phyloP scores from a whole-genome alignment of 2,797 vertebrate genomes.

The Propithecus perrieri region DNA sequence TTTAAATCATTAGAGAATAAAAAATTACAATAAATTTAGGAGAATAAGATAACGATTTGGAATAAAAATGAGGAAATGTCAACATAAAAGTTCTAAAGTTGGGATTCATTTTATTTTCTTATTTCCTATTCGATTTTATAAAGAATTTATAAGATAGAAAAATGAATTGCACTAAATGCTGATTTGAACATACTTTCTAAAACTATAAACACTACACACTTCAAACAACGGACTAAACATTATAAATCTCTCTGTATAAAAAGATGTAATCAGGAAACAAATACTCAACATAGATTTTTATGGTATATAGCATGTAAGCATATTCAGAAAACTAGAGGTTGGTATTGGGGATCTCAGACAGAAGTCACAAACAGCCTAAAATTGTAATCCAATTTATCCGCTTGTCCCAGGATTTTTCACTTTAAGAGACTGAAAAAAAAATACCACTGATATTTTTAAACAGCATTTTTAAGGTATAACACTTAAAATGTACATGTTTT shows the following conservation, averaged over 20 bases:
- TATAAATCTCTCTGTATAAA: not conserved
- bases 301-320: not conserved
- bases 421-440: not conserved
- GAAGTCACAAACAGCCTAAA: not conserved
- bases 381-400: not conserved
- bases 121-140: not conserved
- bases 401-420: not conserved
- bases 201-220: not conserved
- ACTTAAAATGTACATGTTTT: not conserved
- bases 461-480: not conserved
- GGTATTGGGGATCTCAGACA: not conserved
- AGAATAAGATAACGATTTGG: not conserved
- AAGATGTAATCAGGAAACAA: not conserved
- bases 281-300: not conserved
- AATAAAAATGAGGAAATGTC: not conserved
- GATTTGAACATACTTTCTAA: not conserved
- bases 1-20: constrained; percentile 32
- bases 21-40: not conserved
- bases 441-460: not conserved
- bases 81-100: not conserved
- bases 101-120: not conserved
- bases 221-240: not conserved
- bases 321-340: not conserved
- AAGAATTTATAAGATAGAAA: not conserved
- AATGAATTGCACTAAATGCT: not conserved